Percentiles rank a stretch among this genome's conserved stretches.
Evolutionary conservation across 2,797 vertebrate species (phyloP).

Genomic region (Gorsachius magnificus): DNA sequence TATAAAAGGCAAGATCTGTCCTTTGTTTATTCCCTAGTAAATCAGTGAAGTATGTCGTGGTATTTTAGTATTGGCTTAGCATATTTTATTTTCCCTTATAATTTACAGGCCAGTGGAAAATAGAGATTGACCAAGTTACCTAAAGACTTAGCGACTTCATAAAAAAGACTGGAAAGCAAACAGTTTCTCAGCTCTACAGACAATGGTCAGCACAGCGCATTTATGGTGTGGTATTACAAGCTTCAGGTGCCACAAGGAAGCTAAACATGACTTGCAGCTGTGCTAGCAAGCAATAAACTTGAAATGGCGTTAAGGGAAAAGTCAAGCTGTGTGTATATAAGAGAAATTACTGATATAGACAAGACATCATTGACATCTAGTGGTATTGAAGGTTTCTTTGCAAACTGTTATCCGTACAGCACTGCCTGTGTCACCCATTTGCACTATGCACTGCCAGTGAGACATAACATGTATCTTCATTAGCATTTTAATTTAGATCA

Average conservation of each 20-base stretch:
- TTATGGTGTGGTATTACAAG: neutral
- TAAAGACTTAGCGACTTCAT: conserved; percentile 17
- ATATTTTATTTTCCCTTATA: conserved; percentile 59
- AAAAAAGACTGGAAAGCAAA: neutral
- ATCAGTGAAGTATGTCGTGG: conserved; percentile 63
- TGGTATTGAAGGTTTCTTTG: neutral
- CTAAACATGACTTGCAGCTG: neutral
- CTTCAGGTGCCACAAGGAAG: neutral
- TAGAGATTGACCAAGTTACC: neutral
- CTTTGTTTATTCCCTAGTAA: conserved; percentile 74
- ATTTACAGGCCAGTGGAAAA: conserved; percentile 59
- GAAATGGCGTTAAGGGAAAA: neutral
- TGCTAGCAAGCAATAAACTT: neutral
- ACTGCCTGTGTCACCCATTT: neutral
- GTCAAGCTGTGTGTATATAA: neutral
- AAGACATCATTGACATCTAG: neutral
- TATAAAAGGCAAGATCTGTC: conserved; percentile 77
- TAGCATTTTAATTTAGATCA: neutral
- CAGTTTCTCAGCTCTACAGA: neutral
- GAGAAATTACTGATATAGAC: neutral
- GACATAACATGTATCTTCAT: neutral
- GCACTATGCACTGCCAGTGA: neutral
- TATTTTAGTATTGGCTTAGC: conserved; percentile 67
- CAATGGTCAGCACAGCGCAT: neutral
- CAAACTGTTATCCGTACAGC: neutral